Evolutionary conservation across 1,140 invertebrate genomes (phyloP), one percentile per base, ranked within the genome.

Genomic region (Pygmarrhopalites habei): DNA sequence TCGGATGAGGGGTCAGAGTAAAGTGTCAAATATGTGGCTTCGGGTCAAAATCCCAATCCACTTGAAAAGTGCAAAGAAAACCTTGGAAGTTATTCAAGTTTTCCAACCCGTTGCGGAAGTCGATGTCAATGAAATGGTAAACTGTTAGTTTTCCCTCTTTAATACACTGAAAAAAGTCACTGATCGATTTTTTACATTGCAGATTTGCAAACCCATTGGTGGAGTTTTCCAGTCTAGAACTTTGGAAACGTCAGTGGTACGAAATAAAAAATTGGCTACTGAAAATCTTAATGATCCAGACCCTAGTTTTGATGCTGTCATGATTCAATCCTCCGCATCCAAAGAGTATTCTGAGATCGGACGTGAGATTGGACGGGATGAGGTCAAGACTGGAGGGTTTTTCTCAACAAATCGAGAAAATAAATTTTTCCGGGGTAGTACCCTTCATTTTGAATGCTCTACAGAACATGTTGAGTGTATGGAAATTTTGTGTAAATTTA

Each of bases 401-500:
- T 35, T 15, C 5, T 35, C 32, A 35, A 7, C 32, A 5, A 15
- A 35, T 15, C 32, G 32, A 5, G n/a, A n/a, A n/a, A n/a, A n/a
- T n/a, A n/a, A n/a, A n/a, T 35, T 35, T 15, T 15, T 35, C 5
- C 5, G n/a, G n/a, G 19, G 19, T 2, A 51, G 51, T 23, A 32
- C 29, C 10, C 32, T 57, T 21, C 19, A 17, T 28, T 47, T 60
- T 19, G 32, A 30, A 7, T 60, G 58, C 28, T 7, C 15, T 3
- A 7, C 46, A 10, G 2, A 12, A 12, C 5, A 28, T 17, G 46
- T 60, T 10, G 44, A 60, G 7, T 60, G 58, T 35, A 51, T 60
- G 44, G 43, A 60, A 28, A 60, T 60, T 49, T 10, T 29, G 26
- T 60, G 32, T 47, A 21, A n/a, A 28, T 29, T 52, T 4, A 25